A percentile compares a stretch with the other conserved stretches of the same genome.
phyloP scores from a whole-genome alignment of 2,888 invertebrate genomes.

The Cantharis flavilabris region DNA sequence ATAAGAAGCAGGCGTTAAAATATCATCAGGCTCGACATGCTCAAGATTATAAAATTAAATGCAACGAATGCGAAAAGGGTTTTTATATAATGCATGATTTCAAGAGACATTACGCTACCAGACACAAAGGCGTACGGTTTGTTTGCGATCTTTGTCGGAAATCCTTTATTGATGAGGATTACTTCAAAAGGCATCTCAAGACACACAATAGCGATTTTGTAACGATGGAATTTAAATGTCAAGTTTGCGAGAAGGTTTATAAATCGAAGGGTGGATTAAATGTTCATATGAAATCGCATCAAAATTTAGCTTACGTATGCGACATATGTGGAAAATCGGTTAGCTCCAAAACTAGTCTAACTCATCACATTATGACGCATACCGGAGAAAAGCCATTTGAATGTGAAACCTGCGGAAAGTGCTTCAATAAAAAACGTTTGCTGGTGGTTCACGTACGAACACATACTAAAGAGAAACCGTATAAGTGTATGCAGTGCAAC shows the following conservation, averaged over 20 bases:
- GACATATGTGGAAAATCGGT: constrained; percentile 35
- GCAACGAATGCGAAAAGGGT: constrained; percentile 37
- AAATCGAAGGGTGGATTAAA: constrained; percentile 20
- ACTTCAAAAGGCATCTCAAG: constrained; percentile 31
- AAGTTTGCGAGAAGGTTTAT: constrained; percentile 14
- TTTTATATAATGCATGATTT: constrained; percentile 34
- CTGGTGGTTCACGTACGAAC: constrained; percentile 41
- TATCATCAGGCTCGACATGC: constrained; percentile 46
- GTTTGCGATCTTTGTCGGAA: constrained; percentile 31
- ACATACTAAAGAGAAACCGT: constrained; percentile 45
- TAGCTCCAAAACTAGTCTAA: constrained; percentile 26
- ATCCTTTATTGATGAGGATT: constrained; percentile 30
- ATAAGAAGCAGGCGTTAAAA: constrained; percentile 28
- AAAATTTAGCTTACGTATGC: constrained; percentile 29
- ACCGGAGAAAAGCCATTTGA: constrained; percentile 31
- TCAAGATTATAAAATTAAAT: constrained; percentile 35
- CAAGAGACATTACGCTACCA: constrained; percentile 31
- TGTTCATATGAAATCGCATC: constrained; percentile 18
- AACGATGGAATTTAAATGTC: constrained; percentile 24
- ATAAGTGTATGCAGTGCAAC: constrained; percentile 38
- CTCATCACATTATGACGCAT: constrained; percentile 28
- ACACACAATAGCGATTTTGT: constrained; percentile 34
- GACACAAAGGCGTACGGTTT: constrained; percentile 31
- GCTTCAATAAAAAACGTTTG: constrained; percentile 37
- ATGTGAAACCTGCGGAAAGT: constrained; percentile 38